phyloP scores from a whole-genome alignment of 1,140 invertebrate species.

The Caerostris extrusa region DNA sequence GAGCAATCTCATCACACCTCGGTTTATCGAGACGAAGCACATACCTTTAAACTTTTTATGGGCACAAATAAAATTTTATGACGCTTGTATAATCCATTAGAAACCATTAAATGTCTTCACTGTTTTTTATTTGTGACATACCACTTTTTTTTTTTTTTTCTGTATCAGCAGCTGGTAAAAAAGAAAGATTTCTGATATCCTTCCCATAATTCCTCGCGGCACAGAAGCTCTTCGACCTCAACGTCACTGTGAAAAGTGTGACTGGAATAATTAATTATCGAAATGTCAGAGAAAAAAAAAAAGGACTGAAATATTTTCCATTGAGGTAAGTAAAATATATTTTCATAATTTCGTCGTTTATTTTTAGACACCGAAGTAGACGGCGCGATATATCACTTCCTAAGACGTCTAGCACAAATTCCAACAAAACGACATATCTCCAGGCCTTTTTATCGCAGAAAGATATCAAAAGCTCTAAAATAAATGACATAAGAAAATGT shows the following conservation, averaged over 20 bases:
- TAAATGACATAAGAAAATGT: neutral
- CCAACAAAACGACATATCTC: neutral
- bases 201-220: neutral
- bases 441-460: neutral
- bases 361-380: neutral
- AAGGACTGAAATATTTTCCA: neutral
- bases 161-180: neutral
- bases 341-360: conserved; percentile 27
- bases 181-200: neutral
- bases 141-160: neutral
- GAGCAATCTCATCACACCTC: no score
- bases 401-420: neutral
- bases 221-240: conserved; percentile 8
- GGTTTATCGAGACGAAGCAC: neutral
- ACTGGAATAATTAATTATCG: conserved; percentile 12
- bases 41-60: neutral
- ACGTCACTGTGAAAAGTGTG: neutral
- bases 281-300: neutral
- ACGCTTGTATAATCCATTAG: conserved; percentile 10
- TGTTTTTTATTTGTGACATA: neutral
- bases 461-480: neutral
- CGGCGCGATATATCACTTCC: neutral
- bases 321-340: conserved; percentile 22
- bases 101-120: neutral
- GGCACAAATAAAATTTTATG: neutral